Evolutionary conservation across 2,797 vertebrate genomes (phyloP).

Genomic region (Coendou prehensilis): DNA sequence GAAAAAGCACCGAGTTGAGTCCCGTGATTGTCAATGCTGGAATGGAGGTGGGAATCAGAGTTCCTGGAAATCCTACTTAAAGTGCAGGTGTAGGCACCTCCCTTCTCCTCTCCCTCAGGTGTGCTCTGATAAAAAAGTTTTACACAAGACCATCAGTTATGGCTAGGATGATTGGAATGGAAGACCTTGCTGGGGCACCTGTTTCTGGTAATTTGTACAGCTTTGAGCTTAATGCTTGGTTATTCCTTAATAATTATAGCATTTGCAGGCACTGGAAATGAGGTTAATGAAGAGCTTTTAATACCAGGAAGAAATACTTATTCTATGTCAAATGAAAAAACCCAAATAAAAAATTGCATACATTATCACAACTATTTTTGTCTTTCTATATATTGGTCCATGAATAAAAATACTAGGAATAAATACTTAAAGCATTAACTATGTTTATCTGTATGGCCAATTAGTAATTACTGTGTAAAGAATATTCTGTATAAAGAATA

Average conservation of each 20-base stretch:
- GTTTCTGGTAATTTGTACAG: background rate
- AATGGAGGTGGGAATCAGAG: background rate
- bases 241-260: background rate
- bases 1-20: background rate
- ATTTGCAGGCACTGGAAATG: background rate
- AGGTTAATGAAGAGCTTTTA: background rate
- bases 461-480: background rate
- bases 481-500: background rate
- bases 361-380: background rate
- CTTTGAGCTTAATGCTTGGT: background rate
- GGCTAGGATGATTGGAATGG: background rate
- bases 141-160: background rate
- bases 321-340: constrained; percentile 32
- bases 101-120: too few relatives aligned
- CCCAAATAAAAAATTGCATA: constrained; percentile 1
- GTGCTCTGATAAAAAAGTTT: background rate
- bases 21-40: background rate
- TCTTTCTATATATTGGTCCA: background rate
- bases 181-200: background rate
- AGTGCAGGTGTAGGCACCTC: background rate
- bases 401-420: background rate
- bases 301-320: constrained; percentile 17
- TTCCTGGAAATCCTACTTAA: background rate
- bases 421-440: constrained; percentile 1
- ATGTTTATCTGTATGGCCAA: background rate